phyloP scores from a whole-genome alignment of 2,797 vertebrate genomes.

The Orientallactaga sibirica region DNA sequence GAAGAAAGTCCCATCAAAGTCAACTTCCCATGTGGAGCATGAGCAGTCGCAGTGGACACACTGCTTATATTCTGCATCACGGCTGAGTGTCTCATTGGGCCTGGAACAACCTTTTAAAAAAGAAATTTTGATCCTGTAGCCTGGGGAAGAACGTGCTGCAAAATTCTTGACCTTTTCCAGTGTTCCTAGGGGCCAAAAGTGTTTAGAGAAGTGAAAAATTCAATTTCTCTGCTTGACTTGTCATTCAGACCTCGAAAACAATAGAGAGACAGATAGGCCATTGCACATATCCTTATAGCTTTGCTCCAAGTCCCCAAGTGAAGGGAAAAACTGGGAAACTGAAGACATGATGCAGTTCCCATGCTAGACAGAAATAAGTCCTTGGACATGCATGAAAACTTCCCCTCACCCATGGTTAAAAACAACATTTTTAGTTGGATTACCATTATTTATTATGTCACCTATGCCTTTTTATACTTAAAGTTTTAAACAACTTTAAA shows the following conservation, averaged over 20 bases:
- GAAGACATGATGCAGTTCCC: neutral
- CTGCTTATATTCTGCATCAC: neutral
- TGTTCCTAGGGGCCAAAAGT: conserved; percentile 79
- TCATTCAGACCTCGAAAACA: conserved; percentile 71
- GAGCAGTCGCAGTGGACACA: neutral
- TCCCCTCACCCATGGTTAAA: neutral
- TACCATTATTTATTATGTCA: neutral
- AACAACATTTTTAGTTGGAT: neutral
- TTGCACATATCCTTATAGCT: conserved; percentile 51
- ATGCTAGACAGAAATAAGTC: neutral
- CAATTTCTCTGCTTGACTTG: conserved; percentile 77
- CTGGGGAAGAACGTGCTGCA: conserved; percentile 62
- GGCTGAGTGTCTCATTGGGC: conserved; percentile 48
- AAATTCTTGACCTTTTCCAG: conserved; percentile 83
- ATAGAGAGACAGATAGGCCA: conserved; percentile 58
- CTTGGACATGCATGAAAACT: neutral
- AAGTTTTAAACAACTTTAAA: neutral
- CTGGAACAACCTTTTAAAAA: conserved; percentile 70
- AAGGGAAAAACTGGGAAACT: neutral
- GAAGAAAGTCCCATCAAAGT: neutral
- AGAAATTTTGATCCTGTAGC: conserved; percentile 70
- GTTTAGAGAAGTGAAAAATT: conserved; percentile 82
- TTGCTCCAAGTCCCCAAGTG: neutral
- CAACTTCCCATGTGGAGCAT: neutral
- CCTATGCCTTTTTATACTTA: neutral